Evolutionary conservation across 1,140 invertebrate species (phyloP).

Genomic region (Drosophila navojoa): DNA sequence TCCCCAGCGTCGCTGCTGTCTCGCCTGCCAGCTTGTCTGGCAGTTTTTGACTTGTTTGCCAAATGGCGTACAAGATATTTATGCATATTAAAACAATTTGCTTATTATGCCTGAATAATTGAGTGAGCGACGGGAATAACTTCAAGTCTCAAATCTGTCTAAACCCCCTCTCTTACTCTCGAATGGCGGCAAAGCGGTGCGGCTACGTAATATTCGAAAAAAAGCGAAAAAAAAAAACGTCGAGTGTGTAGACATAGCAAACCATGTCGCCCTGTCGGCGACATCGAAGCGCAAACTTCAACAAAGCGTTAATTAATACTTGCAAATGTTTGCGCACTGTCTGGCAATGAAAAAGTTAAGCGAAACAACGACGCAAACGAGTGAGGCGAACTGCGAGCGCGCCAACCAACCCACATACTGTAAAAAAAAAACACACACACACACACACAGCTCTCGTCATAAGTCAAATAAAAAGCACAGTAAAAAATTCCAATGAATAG

Average conservation of each 20-base stretch:
- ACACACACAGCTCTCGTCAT: slow-evolving; percentile 66
- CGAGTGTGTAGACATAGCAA: slow-evolving; percentile 22
- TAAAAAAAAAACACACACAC: slow-evolving; percentile 43
- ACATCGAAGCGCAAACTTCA: slow-evolving; percentile 80
- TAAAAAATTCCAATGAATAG: slow-evolving; percentile 68
- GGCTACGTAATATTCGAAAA: slow-evolving; percentile 72
- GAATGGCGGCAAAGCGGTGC: slow-evolving; percentile 42
- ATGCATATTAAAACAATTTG: slow-evolving; percentile 83
- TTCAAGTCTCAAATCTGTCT: neutral
- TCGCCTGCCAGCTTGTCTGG: slow-evolving; percentile 69
- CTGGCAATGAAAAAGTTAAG: slow-evolving; percentile 83
- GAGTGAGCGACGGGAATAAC: slow-evolving; percentile 58
- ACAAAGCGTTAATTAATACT: slow-evolving; percentile 83
- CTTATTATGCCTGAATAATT: slow-evolving; percentile 83
- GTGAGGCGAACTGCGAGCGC: slow-evolving; percentile 44
- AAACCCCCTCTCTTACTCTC: neutral
- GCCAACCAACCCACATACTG: slow-evolving; percentile 6
- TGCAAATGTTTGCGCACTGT: slow-evolving; percentile 80
- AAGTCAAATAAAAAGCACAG: slow-evolving; percentile 81
- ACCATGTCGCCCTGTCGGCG: slow-evolving; percentile 53
- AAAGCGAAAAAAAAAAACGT: slow-evolving; percentile 10
- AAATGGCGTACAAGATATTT: slow-evolving; percentile 82
- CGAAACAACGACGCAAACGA: slow-evolving; percentile 51
- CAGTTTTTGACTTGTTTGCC: slow-evolving; percentile 80
- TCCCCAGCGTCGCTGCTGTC: slow-evolving; percentile 4